A percentile compares a stretch with the other conserved stretches of the same genome.
Conservation (phyloP, 2,113 vertebrate genomes). For the Zosterops lateralis region DNA sequence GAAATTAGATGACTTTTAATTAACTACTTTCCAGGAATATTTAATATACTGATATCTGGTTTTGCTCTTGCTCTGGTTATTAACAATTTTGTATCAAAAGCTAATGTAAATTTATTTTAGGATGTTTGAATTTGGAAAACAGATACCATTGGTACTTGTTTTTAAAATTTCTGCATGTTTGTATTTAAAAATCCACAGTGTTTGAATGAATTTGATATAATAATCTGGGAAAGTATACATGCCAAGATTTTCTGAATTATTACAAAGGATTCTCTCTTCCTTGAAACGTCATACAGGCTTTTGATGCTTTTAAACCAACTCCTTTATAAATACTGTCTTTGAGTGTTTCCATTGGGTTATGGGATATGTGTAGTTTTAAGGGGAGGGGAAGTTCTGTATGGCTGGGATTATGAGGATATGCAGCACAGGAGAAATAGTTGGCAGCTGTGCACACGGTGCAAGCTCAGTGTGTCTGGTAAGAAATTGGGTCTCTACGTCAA, state of each 20-base stretch:
- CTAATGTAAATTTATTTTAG: neutral
- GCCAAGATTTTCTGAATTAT: neutral
- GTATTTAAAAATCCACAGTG: neutral
- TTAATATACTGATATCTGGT: neutral
- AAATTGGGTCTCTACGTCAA: neutral
- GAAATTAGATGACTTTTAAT: neutral
- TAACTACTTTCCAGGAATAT: neutral
- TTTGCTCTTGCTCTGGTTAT: neutral
- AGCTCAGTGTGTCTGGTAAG: neutral
- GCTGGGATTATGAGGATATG: neutral
- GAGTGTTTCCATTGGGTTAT: neutral
- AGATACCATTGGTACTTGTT: neutral
- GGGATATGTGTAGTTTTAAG: neutral
- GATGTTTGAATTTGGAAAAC: neutral
- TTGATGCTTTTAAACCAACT: neutral
- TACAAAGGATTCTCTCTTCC: neutral
- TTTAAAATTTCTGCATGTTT: neutral
- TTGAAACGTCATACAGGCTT: neutral
- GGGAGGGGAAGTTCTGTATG: neutral
- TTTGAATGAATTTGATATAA: neutral
- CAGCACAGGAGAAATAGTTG: neutral
- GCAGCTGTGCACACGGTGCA: neutral
- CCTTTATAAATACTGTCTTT: neutral
- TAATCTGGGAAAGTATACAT: neutral
- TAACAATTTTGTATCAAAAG: neutral